phyloP scores from a whole-genome alignment of 2,113 vertebrate genomes.

The Polypterus senegalus region DNA sequence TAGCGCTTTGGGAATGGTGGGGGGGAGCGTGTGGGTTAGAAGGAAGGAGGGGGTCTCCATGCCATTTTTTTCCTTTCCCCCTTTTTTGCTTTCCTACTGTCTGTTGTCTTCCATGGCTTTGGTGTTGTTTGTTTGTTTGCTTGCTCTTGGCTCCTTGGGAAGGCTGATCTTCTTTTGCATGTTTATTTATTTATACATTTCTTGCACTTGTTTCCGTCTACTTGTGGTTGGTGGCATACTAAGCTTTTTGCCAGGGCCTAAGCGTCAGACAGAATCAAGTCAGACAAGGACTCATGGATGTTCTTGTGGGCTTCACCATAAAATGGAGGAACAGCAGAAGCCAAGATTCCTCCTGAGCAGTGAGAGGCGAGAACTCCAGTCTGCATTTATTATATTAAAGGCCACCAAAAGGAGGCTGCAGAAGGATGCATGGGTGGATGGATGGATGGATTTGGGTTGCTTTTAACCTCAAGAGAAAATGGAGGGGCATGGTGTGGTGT shows the following conservation, averaged over 20 bases:
- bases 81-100: constrained; percentile 14
- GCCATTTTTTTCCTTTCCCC: constrained; percentile 24
- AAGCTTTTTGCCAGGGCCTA: too few relatives aligned
- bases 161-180: too few relatives aligned
- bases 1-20: not conserved
- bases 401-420: too few relatives aligned
- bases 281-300: constrained; percentile 86
- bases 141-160: constrained; percentile 13
- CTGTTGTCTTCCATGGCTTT: not conserved
- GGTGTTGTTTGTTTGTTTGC: constrained; percentile 26
- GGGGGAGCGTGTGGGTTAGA: not conserved
- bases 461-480: constrained; percentile 13
- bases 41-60: too few relatives aligned
- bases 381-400: too few relatives aligned
- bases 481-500: constrained; percentile 2
- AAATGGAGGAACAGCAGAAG: constrained; percentile 85
- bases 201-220: too few relatives aligned
- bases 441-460: too few relatives aligned
- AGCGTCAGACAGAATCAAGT: constrained; percentile 11
- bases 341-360: too few relatives aligned
- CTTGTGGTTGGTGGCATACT: too few relatives aligned
- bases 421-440: too few relatives aligned
- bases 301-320: constrained; percentile 80
- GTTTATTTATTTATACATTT: too few relatives aligned
- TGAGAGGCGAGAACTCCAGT: too few relatives aligned